These are phyloP conservation scores for Hemitrygon akajei DNA, from an alignment of 2,797 vertebrate genomes.

Conservation along the genomic window DNA sequence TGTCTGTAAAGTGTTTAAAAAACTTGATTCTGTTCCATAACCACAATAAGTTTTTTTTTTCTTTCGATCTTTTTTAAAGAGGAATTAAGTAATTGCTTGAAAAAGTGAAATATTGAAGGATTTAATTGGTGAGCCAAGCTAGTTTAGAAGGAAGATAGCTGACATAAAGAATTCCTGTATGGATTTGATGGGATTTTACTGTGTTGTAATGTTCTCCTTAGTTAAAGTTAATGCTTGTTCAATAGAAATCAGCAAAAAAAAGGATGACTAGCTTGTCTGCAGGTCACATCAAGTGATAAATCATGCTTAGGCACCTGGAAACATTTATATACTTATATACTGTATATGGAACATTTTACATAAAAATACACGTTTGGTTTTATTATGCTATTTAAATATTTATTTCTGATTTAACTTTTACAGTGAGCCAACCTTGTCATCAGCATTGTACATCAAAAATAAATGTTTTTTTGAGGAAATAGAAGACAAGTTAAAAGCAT, in stretches of 20 bases:
- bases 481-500: not conserved
- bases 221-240: not conserved
- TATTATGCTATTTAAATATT: conserved; percentile 1
- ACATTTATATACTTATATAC: not conserved
- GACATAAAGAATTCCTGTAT: not conserved
- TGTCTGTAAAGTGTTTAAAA: not conserved
- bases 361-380: not conserved
- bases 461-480: not conserved
- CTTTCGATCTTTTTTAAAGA: not conserved
- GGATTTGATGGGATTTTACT: not conserved
- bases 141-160: not conserved
- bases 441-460: not conserved
- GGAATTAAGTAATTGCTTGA: not conserved
- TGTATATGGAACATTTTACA: not conserved
- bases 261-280: not conserved
- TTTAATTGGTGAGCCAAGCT: not conserved
- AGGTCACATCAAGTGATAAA: not conserved
- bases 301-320: not conserved
- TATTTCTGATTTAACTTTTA: not conserved
- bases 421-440: not conserved
- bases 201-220: not conserved
- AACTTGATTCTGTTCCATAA: not conserved
- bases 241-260: not conserved
- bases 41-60: not conserved
- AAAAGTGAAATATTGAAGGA: not conserved